Evolutionary conservation across 2,888 invertebrate genomes (phyloP), one percentile per base, ranked within the genome.

Genomic region (Eustalomyia histrio): DNA sequence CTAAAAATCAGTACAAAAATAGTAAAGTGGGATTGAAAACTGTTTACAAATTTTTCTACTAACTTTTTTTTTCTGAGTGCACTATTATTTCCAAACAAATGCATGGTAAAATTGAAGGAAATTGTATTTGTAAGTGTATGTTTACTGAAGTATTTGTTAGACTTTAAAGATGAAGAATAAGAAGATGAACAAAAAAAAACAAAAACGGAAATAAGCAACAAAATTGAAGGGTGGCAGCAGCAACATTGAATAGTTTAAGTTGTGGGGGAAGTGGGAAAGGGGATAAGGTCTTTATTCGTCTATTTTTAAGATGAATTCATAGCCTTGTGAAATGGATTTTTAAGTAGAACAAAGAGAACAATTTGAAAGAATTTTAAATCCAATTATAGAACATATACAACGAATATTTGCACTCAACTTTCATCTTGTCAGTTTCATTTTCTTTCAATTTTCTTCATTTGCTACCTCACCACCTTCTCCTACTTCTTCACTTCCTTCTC

Each of bases 291-390:
- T 35, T 69, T 50, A 29, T 29, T 29, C 61, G 52, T 78, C 50
- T 81, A 76, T 74, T 74, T 78, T 21, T 61, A 65, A 81, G 69
- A 75, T 67, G 60, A 55, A 65, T 64, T 73, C 78, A 75, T 67
- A 52, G 78, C 61, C 78, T 75, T 71, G 78, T 78, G 64, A 82
- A 83, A 79, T 82, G 74, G 78, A 76, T 80, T 82, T 82, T 78
- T 83, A 81, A 84, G 72, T 78, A 76, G 83, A 83, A 83, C 83
- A 82, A 83, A 83, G 84, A 76, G 78, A 82, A 80, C 81, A 79
- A 83, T 83, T 83, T 79, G 61, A 82, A 81, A 76, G 67, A 83
- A 83, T 83, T 81, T 82, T 78, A 85, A 85, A 85, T 85, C 84
- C 83, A 83, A 85, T 85, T 84, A 84, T 72, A 74, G 65, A 82